Base-by-base conservation (phyloP, 2,797 vertebrate genomes). In the Esox lucius region DNA sequence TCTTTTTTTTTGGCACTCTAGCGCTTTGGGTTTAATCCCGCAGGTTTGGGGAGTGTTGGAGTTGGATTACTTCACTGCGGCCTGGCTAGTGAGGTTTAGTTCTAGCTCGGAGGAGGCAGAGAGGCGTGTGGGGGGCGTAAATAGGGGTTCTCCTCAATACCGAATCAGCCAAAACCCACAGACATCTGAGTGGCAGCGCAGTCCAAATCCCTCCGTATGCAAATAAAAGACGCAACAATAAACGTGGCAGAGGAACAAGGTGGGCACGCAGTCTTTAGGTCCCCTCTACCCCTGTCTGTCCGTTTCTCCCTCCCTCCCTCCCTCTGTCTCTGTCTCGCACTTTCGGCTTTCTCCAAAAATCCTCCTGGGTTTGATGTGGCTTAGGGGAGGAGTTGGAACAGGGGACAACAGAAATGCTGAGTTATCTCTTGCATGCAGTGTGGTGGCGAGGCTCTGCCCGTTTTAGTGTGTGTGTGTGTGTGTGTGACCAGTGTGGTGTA, bases 161-260 rank as follows among this genome's bases (percentile, higher is more conserved):
- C 85, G 87, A 90, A 91, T 92, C 88, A 90, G 91, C 88, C 87
- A 87, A 88, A 91, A 59, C 86, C 87, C 86, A 86, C 90, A 92
- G 90, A 91, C 91, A 90, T 90, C 91, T 91, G 88, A 87, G 90
- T 86, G 81, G 82, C 87, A 89, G 86, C 83, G 75, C 49, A 77
- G 81, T 91, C 91, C 92, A 94, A 93, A 93, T 94, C 92, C 90
- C 91, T 90, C 90, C 85, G 89, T 91, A 90, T 93, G 92, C 91
- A 93, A 93, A 93, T 92, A 88, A 91, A 93, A 91, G 91, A 92
- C 79, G 87, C 84, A 88, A 92, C 90, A 93, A 93, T 91, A 91
- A 93, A 93, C 80, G 90, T 93, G 93, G 93, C 91, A 93, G 85
- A 91, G 85, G 90, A 94, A 94, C 92, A 95, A 93, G 92, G 93